These are phyloP conservation scores for Anolis sagrei DNA, from an alignment of 2,113 vertebrate species.

Conservation along the genomic window DNA sequence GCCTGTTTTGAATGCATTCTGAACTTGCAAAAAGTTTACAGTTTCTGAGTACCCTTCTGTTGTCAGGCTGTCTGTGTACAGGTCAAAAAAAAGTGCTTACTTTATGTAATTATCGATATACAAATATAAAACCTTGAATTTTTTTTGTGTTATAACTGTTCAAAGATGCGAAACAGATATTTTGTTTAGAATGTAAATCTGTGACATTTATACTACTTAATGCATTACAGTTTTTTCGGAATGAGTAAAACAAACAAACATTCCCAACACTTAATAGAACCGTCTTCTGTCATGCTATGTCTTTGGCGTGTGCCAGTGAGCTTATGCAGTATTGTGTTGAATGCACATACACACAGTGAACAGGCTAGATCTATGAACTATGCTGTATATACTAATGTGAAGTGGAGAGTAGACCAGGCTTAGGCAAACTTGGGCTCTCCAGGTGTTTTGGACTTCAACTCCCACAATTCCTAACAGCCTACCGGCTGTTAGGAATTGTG, in stretches of 20 bases:
- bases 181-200: slow-evolving; percentile 57
- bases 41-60: slow-evolving; percentile 54
- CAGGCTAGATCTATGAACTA: rapidly evolving
- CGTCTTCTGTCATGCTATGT: slow-evolving; percentile 6
- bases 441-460: no score
- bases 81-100: slow-evolving; percentile 58
- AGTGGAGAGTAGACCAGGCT: no score
- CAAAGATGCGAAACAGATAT: slow-evolving; percentile 48
- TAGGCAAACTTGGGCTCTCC: no score
- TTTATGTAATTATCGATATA: slow-evolving; percentile 28
- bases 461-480: no score
- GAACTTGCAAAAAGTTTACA: slow-evolving; percentile 61
- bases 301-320: not conserved
- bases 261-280: not conserved
- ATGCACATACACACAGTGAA: not conserved
- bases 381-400: no score
- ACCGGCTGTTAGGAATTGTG: no score
- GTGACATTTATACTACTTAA: slow-evolving; percentile 50
- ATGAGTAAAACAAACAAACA: slow-evolving; percentile 17
- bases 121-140: slow-evolving; percentile 14
- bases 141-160: slow-evolving; percentile 45
- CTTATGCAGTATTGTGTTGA: slow-evolving; percentile 8
- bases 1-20: slow-evolving; percentile 55
- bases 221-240: slow-evolving; percentile 24
- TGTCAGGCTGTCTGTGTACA: slow-evolving; percentile 56